Percentiles rank a stretch among this genome's conserved stretches.
Evolutionary conservation across 2,113 vertebrate genomes (phyloP).

Genomic region (Rutilus rutilus): DNA sequence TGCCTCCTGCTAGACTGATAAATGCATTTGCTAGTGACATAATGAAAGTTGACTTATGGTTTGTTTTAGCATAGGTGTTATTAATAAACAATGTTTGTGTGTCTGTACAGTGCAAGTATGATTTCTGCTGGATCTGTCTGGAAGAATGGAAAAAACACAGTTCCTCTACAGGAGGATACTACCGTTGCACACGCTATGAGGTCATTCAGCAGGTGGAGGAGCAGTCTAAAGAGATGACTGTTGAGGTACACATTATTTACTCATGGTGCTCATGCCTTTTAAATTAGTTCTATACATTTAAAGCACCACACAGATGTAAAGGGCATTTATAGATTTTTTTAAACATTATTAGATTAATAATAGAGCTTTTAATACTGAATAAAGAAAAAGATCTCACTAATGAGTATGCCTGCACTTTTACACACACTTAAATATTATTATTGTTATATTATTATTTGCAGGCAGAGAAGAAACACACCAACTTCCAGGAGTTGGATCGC

Average conservation of each 20-base stretch:
- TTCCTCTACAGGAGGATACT: slow-evolving; percentile 97
- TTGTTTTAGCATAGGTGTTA: background rate
- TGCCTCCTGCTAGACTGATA: background rate
- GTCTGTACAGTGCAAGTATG: slow-evolving; percentile 89
- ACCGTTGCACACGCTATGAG: slow-evolving; percentile 96
- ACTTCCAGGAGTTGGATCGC: slow-evolving; percentile 97
- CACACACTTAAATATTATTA: background rate
- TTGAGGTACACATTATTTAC: slow-evolving; percentile 81
- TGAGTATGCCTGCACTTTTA: background rate
- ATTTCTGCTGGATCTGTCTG: slow-evolving; percentile 99
- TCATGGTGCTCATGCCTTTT: background rate
- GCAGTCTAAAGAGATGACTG: slow-evolving; percentile 97
- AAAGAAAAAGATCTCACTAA: background rate
- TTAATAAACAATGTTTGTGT: slow-evolving; percentile 14
- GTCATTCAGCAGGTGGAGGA: slow-evolving; percentile 97
- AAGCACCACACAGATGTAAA: background rate
- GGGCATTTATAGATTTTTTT: too few species aligned
- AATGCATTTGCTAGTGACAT: slow-evolving; percentile 7
- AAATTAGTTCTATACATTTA: background rate
- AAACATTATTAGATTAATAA: too few species aligned
- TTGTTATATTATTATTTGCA: slow-evolving; percentile 61
- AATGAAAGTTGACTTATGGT: background rate
- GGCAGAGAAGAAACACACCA: slow-evolving; percentile 98
- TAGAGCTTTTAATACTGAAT: background rate
- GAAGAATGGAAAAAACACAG: slow-evolving; percentile 99